phyloP scores from a whole-genome alignment of 2,797 vertebrate genomes.

The Gallirallus australis region DNA sequence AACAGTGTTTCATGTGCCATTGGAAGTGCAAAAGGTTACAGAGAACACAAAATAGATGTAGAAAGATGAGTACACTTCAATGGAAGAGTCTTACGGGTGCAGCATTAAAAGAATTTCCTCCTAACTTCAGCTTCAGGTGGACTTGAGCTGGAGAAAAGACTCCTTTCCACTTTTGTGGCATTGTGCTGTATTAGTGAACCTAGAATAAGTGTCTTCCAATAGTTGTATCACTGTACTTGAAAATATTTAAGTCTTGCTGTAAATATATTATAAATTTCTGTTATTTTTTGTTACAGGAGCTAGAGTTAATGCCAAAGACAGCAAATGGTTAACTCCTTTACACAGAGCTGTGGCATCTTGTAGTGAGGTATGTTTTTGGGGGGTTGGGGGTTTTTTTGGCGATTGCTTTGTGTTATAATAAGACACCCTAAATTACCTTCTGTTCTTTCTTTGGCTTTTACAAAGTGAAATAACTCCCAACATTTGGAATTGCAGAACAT shows the following conservation, averaged over 20 bases:
- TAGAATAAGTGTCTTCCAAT: background rate
- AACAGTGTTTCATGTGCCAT: background rate
- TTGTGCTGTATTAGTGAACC: background rate
- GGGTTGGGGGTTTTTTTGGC: background rate
- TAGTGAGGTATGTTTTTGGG: constrained; percentile 88
- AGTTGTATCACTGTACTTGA: background rate
- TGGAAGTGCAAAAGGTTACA: background rate
- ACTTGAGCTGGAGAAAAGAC: background rate
- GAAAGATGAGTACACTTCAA: background rate
- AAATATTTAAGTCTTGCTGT: background rate
- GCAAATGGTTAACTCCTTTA: constrained; percentile 99
- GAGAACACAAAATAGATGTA: background rate
- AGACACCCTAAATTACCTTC: background rate
- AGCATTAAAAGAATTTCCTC: background rate
- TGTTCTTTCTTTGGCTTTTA: background rate
- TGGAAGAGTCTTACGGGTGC: background rate
- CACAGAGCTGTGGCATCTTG: constrained; percentile 98
- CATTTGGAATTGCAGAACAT: background rate
- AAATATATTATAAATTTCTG: constrained; percentile 47
- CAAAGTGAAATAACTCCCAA: background rate
- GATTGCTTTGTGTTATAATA: background rate
- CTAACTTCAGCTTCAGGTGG: background rate
- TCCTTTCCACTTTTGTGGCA: background rate
- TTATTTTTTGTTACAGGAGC: constrained; percentile 87
- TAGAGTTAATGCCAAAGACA: constrained; percentile 99